A percentile compares a stretch with the other conserved stretches of the same genome.
Evolutionary conservation across 1,140 invertebrate genomes (phyloP).

Genomic region (Bicyclus anynana): DNA sequence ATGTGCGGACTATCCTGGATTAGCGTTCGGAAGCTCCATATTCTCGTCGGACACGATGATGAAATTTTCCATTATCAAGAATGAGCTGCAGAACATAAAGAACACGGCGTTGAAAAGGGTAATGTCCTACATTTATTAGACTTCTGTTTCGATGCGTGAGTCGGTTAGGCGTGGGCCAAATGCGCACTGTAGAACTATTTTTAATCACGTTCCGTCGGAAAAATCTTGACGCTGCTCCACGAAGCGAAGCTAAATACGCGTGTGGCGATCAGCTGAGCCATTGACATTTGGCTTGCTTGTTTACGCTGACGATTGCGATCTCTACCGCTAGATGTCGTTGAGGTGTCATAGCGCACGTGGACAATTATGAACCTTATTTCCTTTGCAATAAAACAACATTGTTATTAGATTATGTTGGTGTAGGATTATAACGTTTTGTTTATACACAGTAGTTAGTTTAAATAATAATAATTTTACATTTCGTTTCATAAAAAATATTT

Average conservation of each 20-base stretch:
- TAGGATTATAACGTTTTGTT: no score
- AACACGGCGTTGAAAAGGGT: constrained; percentile 97
- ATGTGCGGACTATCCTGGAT: constrained; percentile 93
- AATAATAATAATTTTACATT: not conserved
- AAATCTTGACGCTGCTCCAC: constrained; percentile 46
- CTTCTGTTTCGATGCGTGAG: constrained; percentile 43
- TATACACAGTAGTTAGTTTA: not conserved
- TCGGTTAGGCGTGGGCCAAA: constrained; percentile 58
- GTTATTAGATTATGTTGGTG: not conserved
- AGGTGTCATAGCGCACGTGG: not conserved
- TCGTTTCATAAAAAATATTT: no score
- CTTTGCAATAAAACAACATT: not conserved
- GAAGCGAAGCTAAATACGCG: constrained; percentile 39
- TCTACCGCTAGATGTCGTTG: constrained; percentile 59
- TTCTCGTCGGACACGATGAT: constrained; percentile 98
- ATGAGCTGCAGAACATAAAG: constrained; percentile 98
- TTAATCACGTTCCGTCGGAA: constrained; percentile 56
- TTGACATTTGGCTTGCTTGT: constrained; percentile 70
- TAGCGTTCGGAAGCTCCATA: constrained; percentile 93
- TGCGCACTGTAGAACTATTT: constrained; percentile 67
- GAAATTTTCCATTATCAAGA: constrained; percentile 97
- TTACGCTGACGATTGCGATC: constrained; percentile 50
- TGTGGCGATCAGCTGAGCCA: constrained; percentile 71
- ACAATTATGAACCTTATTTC: constrained; percentile 6
- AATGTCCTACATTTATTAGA: constrained; percentile 73